phyloP scores from a whole-genome alignment of 2,888 invertebrate genomes.

The Torymus aiolomorphi region DNA sequence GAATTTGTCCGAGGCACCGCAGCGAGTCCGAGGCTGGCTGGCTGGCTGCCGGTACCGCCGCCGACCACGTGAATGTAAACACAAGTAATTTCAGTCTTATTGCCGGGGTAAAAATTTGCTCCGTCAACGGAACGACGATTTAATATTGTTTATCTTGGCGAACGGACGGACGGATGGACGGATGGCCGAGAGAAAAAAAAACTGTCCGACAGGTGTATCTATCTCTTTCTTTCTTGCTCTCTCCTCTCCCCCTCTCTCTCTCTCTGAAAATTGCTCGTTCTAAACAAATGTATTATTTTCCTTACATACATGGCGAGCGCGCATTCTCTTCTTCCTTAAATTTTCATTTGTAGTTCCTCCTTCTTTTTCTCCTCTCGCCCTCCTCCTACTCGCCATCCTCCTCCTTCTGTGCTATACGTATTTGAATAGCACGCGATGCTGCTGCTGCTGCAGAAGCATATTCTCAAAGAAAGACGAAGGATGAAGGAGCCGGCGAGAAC shows the following conservation, averaged over 20 bases:
- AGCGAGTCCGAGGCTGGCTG: constrained; percentile 43
- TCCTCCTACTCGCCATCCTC: neutral
- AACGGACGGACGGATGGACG: neutral
- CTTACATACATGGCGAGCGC: neutral
- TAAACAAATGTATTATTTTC: constrained; percentile 21
- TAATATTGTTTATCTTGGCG: constrained; percentile 52
- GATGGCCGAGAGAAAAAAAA: constrained; percentile 28
- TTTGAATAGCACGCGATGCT: constrained; percentile 23
- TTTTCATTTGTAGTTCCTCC: constrained; percentile 24
- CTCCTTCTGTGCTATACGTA: neutral
- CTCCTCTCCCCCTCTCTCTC: neutral
- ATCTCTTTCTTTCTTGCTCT: neutral
- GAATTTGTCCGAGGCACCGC: constrained; percentile 69
- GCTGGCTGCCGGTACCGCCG: neutral
- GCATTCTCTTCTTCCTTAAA: neutral
- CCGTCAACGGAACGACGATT: constrained; percentile 55
- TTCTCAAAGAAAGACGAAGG: constrained; percentile 39
- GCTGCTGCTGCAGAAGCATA: neutral
- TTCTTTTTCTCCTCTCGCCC: too few species aligned
- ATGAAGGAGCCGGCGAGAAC: constrained; percentile 33
- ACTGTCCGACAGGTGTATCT: constrained; percentile 43
- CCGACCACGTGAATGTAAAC: constrained; percentile 55
- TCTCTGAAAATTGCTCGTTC: constrained; percentile 12
- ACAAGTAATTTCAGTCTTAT: constrained; percentile 55
- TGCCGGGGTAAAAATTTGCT: constrained; percentile 49